These are phyloP conservation scores for Caenorhabditis sp. DNA, from an alignment of 2,888 invertebrate species.

Conservation along the genomic window DNA sequence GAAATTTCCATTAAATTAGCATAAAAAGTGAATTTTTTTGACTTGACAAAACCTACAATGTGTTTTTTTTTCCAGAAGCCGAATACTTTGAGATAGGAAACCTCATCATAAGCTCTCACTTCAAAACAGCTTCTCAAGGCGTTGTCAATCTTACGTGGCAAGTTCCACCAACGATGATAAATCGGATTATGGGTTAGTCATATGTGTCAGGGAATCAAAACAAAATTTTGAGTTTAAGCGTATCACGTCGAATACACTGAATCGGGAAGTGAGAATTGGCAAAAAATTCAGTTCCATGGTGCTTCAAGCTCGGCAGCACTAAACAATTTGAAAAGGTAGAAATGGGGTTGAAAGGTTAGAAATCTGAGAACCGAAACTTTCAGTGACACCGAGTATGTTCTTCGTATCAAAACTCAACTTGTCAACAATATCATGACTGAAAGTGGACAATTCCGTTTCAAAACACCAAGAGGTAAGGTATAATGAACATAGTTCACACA, in stretches of 20 bases:
- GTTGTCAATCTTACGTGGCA: slow-evolving; percentile 69
- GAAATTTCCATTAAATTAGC: neutral
- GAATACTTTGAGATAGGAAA: slow-evolving; percentile 70
- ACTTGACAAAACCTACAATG: neutral
- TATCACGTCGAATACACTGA: slow-evolving; percentile 67
- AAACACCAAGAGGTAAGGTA: slow-evolving; percentile 54
- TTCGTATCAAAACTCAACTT: slow-evolving; percentile 63
- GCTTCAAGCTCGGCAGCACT: slow-evolving; percentile 57
- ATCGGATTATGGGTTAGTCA: slow-evolving; percentile 39
- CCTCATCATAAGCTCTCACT: slow-evolving; percentile 65
- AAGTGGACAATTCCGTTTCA: slow-evolving; percentile 64
- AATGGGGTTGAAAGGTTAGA: neutral
- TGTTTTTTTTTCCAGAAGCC: slow-evolving; percentile 46
- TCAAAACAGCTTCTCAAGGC: slow-evolving; percentile 56
- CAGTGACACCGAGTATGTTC: slow-evolving; percentile 68
- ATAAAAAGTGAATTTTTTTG: neutral
- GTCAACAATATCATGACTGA: slow-evolving; percentile 59
- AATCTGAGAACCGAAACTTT: slow-evolving; percentile 27
- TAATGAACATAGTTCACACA: too few relatives aligned
- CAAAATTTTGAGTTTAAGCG: slow-evolving; percentile 39
- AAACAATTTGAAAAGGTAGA: slow-evolving; percentile 61
- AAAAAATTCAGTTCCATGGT: slow-evolving; percentile 62
- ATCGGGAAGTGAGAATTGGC: slow-evolving; percentile 54
- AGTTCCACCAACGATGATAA: slow-evolving; percentile 59
- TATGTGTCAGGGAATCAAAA: neutral